Base-by-base conservation (phyloP, 1,140 invertebrate species). In the Cotesia glomerata region DNA sequence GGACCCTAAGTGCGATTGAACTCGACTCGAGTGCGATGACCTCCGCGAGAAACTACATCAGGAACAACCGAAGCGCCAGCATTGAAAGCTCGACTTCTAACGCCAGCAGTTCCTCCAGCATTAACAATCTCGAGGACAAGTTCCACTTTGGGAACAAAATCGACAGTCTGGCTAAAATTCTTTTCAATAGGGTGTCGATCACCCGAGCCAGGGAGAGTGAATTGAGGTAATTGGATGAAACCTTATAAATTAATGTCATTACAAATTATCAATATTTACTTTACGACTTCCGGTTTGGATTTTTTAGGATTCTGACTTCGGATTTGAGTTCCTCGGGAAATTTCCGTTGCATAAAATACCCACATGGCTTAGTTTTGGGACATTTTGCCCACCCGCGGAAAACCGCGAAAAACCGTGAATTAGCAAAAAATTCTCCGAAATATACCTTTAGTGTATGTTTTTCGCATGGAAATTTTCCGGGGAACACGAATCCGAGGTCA, bases 1-100 rank as follows among this genome's bases (percentile, higher is more conserved):
- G 93, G 39, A 91, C 93, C 7, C 92, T 93, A 77, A 94, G 92
- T 68, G 92, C 92, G 4, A 91, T 92, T 3, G 93, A 94, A 77
- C 88, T 94, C 49, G 90, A 93, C 78, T 89, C 90, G 18, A 88
- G 90, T 54, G 89, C 90, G 4, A 87, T 93, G 68, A 89, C 89
- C 4, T 90, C 91, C 0, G 92, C 91, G 0, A 90, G 82, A 4
- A 78, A 81, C 4, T 75, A 83, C 8, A 75, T 86, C 3, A 73
- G 81, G 16, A 82, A 85, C 26, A 82, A 82, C 62, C 78, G 85
- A 56, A 87, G 86, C 71, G 83, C 82, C 9, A 86, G 84, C 64
- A 84, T 85, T 34, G 84, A 86, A 49, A 83, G 86, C 13, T 76
- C 78, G 5, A 64, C 56, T 8, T 26, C 61, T 11, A 58, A 34